phyloP scores from a whole-genome alignment of 1,140 invertebrate species.

The Latrodectus geometricus region DNA sequence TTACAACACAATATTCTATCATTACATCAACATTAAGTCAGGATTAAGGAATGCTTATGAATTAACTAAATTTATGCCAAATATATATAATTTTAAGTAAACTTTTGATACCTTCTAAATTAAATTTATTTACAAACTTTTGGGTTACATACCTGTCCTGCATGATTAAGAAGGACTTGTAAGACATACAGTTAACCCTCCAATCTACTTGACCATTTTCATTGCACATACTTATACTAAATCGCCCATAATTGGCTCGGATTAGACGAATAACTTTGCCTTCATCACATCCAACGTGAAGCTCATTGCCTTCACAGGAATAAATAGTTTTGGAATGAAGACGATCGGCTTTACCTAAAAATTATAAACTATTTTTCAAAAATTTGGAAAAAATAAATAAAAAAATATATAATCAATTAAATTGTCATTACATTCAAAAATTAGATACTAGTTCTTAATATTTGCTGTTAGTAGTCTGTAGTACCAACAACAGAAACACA shows the following conservation, averaged over 20 bases:
- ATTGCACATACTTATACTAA: constrained; percentile 96
- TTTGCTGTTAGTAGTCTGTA: too few relatives aligned
- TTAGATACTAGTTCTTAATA: too few relatives aligned
- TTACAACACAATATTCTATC: too few relatives aligned
- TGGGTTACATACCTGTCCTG: constrained; percentile 69
- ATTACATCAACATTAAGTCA: too few relatives aligned
- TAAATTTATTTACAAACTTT: too few relatives aligned
- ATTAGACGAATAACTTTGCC: constrained; percentile 91
- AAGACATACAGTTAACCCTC: constrained; percentile 96
- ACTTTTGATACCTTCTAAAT: too few relatives aligned
- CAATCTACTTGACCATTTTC: constrained; percentile 94
- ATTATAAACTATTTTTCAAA: constrained; percentile 28
- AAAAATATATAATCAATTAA: too few relatives aligned
- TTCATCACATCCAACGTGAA: constrained; percentile 88
- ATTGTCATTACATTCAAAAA: too few relatives aligned
- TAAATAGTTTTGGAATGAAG: constrained; percentile 88
- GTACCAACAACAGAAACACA: too few relatives aligned
- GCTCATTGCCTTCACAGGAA: constrained; percentile 91
- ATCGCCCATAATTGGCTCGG: constrained; percentile 94
- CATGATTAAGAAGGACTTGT: constrained; percentile 71
- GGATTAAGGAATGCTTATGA: too few relatives aligned
- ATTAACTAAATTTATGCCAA: too few relatives aligned
- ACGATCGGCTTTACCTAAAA: constrained; percentile 71
- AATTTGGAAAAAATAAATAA: neutral
- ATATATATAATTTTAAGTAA: too few relatives aligned